Evolutionary conservation across 2,113 vertebrate species (phyloP).

Genomic region (Hippocampus barbouri): DNA sequence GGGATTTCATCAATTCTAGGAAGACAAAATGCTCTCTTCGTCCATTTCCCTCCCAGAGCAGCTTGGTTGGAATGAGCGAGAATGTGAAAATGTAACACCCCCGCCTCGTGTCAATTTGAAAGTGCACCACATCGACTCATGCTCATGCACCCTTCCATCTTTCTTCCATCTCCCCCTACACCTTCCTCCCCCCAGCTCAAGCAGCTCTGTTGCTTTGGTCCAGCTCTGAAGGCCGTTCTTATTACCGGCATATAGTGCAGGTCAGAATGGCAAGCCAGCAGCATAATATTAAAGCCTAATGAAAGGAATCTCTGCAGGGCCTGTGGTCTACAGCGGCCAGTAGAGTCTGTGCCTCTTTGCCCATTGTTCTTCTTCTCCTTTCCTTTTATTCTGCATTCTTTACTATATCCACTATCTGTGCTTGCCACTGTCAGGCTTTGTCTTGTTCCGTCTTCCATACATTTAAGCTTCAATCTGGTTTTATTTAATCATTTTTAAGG

Average conservation of each 20-base stretch:
- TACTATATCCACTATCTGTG: constrained; percentile 14
- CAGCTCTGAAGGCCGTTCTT: constrained; percentile 72
- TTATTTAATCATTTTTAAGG: background rate
- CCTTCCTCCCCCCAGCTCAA: constrained; percentile 32
- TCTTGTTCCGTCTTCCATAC: constrained; percentile 6
- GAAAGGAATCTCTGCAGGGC: constrained; percentile 73
- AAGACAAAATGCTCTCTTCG: constrained; percentile 45
- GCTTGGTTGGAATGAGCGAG: constrained; percentile 39
- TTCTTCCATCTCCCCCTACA: constrained; percentile 19
- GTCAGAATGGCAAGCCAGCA: constrained; percentile 71
- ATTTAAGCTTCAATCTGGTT: constrained; percentile 1
- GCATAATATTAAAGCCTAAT: constrained; percentile 75
- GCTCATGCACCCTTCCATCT: constrained; percentile 43
- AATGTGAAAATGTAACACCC: constrained; percentile 69
- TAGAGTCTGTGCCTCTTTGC: constrained; percentile 52
- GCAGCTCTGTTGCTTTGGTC: constrained; percentile 69
- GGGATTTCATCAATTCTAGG: constrained; percentile 25
- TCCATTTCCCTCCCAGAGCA: constrained; percentile 39
- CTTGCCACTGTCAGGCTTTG: constrained; percentile 23
- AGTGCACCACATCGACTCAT: constrained; percentile 59
- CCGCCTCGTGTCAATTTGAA: constrained; percentile 64
- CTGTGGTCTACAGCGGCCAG: constrained; percentile 60
- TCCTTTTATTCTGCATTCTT: constrained; percentile 39
- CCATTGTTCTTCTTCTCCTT: constrained; percentile 57
- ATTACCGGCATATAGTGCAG: constrained; percentile 73